These are phyloP conservation scores for Thera obeliscata DNA, from an alignment of 2,888 invertebrate species.

Conservation along the genomic window DNA sequence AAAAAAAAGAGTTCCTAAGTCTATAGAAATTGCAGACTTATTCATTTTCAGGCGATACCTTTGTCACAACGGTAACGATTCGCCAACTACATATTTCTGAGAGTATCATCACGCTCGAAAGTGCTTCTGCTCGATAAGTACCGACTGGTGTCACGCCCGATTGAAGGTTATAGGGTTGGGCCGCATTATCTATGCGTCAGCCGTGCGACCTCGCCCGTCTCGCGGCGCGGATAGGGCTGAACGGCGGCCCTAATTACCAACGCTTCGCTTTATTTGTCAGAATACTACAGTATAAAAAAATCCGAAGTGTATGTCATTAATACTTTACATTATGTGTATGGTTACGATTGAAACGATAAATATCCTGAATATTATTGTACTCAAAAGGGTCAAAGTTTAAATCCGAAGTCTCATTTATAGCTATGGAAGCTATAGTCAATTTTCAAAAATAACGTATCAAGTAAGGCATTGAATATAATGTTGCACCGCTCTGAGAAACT, in stretches of 20 bases:
- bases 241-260: constrained; percentile 3
- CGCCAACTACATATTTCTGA: constrained; percentile 1
- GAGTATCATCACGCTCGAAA: constrained; percentile 16
- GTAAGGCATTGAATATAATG: no score
- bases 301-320: background rate
- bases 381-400: no score
- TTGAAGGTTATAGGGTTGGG: constrained; percentile 63
- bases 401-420: no score
- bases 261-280: background rate
- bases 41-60: no score
- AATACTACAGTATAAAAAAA: background rate
- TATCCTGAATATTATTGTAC: no score
- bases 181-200: constrained; percentile 68
- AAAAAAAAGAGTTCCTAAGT: no score
- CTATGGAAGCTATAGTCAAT: no score
- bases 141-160: constrained; percentile 39
- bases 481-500: no score
- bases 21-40: no score
- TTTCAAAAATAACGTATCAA: no score
- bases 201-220: constrained; percentile 53
- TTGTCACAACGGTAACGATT: background rate
- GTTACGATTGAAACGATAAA: no score
- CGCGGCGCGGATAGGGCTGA: constrained; percentile 43
- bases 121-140: constrained; percentile 32
- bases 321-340: no score